Evolutionary conservation across 2,888 invertebrate genomes (phyloP).

Genomic region (Synanthedon formicaeformis): DNA sequence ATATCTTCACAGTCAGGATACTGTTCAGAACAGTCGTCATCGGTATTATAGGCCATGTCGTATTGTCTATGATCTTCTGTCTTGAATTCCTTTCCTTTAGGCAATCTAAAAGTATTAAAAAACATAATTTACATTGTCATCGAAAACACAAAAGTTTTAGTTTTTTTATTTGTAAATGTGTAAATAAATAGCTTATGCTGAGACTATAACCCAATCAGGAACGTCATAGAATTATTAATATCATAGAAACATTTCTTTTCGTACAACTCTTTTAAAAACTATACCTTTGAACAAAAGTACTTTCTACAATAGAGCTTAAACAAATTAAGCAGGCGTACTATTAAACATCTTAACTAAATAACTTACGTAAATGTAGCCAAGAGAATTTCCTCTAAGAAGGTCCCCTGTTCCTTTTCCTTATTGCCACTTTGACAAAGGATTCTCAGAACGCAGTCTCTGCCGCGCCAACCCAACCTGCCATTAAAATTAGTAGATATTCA

Average conservation of each 20-base stretch:
- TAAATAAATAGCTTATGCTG: too few relatives aligned
- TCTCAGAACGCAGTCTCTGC: constrained; percentile 72
- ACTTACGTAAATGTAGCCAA: constrained; percentile 76
- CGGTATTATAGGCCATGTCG: constrained; percentile 47
- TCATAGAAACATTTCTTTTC: too few relatives aligned
- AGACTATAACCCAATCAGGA: too few relatives aligned
- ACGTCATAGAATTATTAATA: too few relatives aligned
- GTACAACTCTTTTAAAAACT: too few relatives aligned
- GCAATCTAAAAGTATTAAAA: constrained; percentile 40
- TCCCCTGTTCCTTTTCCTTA: constrained; percentile 49
- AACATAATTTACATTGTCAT: background rate
- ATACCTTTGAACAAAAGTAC: too few relatives aligned
- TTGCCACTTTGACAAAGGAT: constrained; percentile 72
- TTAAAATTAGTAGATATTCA: too few relatives aligned
- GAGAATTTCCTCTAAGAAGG: constrained; percentile 74
- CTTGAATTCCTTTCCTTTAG: constrained; percentile 42
- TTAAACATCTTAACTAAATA: background rate
- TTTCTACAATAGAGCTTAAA: too few relatives aligned
- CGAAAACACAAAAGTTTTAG: too few relatives aligned
- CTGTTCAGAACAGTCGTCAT: constrained; percentile 25
- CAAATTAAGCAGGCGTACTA: background rate
- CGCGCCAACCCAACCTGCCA: constrained; percentile 62
- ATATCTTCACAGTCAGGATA: constrained; percentile 32
- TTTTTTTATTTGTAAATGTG: too few relatives aligned
- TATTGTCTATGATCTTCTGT: constrained; percentile 52